Percentiles rank a stretch among this genome's conserved stretches.
phyloP scores from a whole-genome alignment of 2,888 invertebrate species.

The Tortricodes alternella region DNA sequence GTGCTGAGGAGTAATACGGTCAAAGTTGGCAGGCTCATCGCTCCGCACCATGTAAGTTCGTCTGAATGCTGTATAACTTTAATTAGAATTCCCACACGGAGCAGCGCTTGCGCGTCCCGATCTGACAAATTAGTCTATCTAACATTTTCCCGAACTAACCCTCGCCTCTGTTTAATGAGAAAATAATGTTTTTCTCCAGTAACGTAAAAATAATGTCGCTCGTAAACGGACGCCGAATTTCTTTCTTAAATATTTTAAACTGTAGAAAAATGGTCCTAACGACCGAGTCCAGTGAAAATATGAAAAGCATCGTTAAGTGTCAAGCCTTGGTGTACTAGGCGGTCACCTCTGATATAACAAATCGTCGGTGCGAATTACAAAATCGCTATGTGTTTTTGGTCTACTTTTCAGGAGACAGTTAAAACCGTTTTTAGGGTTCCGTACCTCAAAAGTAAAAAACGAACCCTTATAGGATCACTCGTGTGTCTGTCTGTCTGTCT shows the following conservation, averaged over 20 bases:
- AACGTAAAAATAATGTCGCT: conserved; percentile 28
- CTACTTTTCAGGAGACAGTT: no score
- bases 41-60: conserved; percentile 15
- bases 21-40: conserved; percentile 25
- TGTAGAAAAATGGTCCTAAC: conserved; percentile 17
- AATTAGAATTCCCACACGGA: conserved; percentile 29
- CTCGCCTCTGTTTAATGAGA: conserved; percentile 26
- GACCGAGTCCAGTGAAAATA: conserved; percentile 16
- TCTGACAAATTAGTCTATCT: conserved; percentile 32
- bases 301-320: conserved; percentile 15
- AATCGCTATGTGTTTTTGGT: no score
- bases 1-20: conserved; percentile 18
- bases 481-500: no score
- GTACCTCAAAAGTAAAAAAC: no score
- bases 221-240: conserved; percentile 23
- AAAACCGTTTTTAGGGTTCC: no score
- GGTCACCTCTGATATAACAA: no score
- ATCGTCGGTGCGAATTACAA: no score
- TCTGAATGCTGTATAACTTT: conserved; percentile 29
- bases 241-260: conserved; percentile 26
- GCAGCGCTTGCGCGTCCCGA: conserved; percentile 22
- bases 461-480: no score
- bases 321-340: no score
- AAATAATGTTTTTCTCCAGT: conserved; percentile 26
- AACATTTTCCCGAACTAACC: conserved; percentile 27